Percentiles rank a stretch among this genome's conserved stretches.
phyloP scores from a whole-genome alignment of 1,140 invertebrate species.

The Agrilus planipennis region DNA sequence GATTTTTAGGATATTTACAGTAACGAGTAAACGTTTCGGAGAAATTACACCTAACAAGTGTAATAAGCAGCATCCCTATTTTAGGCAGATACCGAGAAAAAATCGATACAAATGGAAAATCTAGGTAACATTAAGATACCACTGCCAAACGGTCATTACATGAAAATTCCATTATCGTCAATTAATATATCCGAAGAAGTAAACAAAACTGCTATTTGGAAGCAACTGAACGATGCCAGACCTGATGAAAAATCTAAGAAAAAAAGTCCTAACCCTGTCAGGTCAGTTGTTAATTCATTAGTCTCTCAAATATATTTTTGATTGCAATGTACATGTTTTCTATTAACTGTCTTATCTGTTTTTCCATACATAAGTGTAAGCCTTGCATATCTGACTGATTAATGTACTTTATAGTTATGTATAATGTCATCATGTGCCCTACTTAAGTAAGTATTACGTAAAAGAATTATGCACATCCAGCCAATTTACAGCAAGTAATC shows the following conservation, averaged over 20 bases:
- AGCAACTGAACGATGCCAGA: conserved; percentile 69
- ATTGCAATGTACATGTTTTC: conserved; percentile 4
- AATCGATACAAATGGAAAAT: conserved; percentile 15
- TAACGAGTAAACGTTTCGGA: too few relatives aligned
- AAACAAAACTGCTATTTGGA: conserved; percentile 87
- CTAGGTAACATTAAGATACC: conserved; percentile 69
- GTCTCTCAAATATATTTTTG: conserved; percentile 6
- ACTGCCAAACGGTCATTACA: conserved; percentile 79
- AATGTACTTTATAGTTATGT: too few relatives aligned
- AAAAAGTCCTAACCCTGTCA: conserved; percentile 32
- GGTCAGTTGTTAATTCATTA: conserved; percentile 21
- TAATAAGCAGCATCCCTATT: conserved; percentile 1
- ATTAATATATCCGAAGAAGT: conserved; percentile 92
- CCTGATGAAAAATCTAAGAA: conserved; percentile 32
- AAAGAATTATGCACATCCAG: too few relatives aligned
- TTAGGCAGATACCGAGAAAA: conserved; percentile 9
- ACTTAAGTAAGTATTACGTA: conserved; percentile 7
- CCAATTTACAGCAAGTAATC: too few relatives aligned
- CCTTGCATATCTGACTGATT: too few relatives aligned
- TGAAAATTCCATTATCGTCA: conserved; percentile 78
- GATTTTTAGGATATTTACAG: too few relatives aligned
- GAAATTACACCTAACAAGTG: too few relatives aligned
- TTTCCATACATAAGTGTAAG: too few relatives aligned
- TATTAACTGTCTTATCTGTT: too few relatives aligned
- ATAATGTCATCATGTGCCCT: too few relatives aligned